Evolutionary conservation across 2,113 vertebrate genomes (phyloP), one percentile per base, ranked within the genome.

Genomic region (Cyprinus carpio): DNA sequence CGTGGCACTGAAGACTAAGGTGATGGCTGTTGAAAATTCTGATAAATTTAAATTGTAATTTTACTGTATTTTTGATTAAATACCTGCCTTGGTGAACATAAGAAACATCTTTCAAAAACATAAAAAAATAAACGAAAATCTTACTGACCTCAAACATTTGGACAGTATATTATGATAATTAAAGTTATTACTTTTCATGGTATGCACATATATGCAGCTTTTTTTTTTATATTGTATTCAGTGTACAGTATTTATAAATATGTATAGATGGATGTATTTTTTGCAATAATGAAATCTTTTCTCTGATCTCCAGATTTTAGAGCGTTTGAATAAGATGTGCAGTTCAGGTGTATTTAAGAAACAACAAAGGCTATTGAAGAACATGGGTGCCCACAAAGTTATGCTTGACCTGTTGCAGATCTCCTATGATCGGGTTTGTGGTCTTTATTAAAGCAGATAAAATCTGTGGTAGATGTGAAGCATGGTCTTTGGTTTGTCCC

Each of bases 351-450:
- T 97, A 84, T 95, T 97, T 92, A 99, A 97, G 95, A 99, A 99
- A 90, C 98, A 99, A 92, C 98, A 99, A 91, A 93, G 97, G 76
- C 89, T 99, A 40, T 86, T 99, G 87, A 99, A 99, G 94, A 99
- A 99, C 93, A 97, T 99, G 98, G 97, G 98, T 0, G 98, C 98
- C 79, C 98, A 99, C 92, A 99, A 98, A 90, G 98, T 99, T 91
- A 98, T 99, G 98, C 91, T 99, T 94, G 98, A 99, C 90, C 95
- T 99, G 85, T 94, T 99, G 90, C 98, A 99, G 92, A 95, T 99
- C 69, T 96, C 98, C 10, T 99, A 99, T 0, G 98, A 99, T 92
- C 95, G 97, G 96, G 98, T 99, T 84, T n/a, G 10, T 87, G 72
- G 4, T 58, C 3, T 49, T 69, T 31, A 6, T 27, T 76, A 34